Base-by-base conservation (phyloP, 2,888 invertebrate species). In the Dryomyza anilis region DNA sequence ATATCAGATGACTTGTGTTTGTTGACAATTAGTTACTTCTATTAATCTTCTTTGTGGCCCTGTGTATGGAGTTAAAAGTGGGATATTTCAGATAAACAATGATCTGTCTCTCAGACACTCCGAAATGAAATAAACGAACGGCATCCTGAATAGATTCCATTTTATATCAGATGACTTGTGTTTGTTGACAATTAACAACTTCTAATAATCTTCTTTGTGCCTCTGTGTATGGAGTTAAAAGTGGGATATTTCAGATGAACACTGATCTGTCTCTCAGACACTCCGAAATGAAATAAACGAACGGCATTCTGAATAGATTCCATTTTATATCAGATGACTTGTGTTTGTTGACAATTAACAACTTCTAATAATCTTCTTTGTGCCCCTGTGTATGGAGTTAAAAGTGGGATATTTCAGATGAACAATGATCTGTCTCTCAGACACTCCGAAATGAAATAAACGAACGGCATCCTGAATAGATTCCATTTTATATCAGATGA, bases 371-470 rank as follows among this genome's bases (percentile, higher is more conserved):
- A n/a, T 7, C 43, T 33, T 43, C n/a, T 7, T 43, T 12, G n/a
- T 10, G 43, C n/a, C 7, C n/a, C n/a, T 7, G 7, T 45, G 3
- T 8, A 69, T 10, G 0, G 70, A 46, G 66, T 45, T 45, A 45
- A 45, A 45, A n/a, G 45, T 45, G 45, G 45, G 25, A 43, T 25
- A 21, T 30, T 10, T 56, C 23, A 25, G 36, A 36, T 23, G 12
- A 8, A 23, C 5, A 23, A 10, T 29, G n/a, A 14, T 12, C 25
- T 70, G 68, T 74, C 73, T 74, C 74, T 74, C 72, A 72, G 70
- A 71, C 53, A 25, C 73, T 75, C 72, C 73, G 1, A 72, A 6
- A 67, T 21, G 2, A n/a, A 67, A 64, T 6, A 19, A 6, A 21
- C 39, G 19, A 58, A 48, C 57, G 23, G 33, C 39, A 55, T 53